Base-by-base conservation (phyloP, 2,797 vertebrate species). In the Ceryle rudis region DNA sequence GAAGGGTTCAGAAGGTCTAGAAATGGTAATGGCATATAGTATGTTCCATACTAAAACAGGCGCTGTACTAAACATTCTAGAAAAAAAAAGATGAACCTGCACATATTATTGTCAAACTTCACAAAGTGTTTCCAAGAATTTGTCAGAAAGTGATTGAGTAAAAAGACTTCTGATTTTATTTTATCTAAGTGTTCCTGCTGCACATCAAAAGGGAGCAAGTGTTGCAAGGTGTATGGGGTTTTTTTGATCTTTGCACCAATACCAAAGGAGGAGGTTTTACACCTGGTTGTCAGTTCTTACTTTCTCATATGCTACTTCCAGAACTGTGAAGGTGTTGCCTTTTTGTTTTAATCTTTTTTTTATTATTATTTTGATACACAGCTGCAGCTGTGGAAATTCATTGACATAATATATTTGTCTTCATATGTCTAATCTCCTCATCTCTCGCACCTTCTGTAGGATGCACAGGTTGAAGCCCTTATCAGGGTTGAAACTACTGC, bases 61-160 rank as follows among this genome's bases (percentile, higher is more conserved):
- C 2, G 0, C 0, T 0, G 8, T 47, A 18, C 66, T 92, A 90
- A 79, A 41, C 1, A 2, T 3, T 8, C 46, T 28, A 62, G 29
- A 8, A 7, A 72, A 81, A 52, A 70, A 52, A 71, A 58, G 2
- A 41, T 67, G 20, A 69, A 69, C 14, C 29, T 46, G 19, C n/a
- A 84, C 26, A 86, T 29, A 20, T 22, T 14, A 18, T 52, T 74
- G 44, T 60, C n/a, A 89, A 93, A 79, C 20, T 72, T 39, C 28
- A 62, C 4, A 35, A 86, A 94, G 20, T 22, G 5, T 54, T 57
- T 23, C 22, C 65, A 69, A 86, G 33, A 70, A 74, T 54, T 42
- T 69, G 7, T 66, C 51, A 70, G 37, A 72, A 86, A 64, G 8
- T 62, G 12, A 29, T 1, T 65, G 16, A 28, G 21, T 23, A 10